Evolutionary conservation across 2,888 invertebrate genomes (phyloP), one percentile per base, ranked within the genome.

Genomic region (Lepidochitona cinerea): DNA sequence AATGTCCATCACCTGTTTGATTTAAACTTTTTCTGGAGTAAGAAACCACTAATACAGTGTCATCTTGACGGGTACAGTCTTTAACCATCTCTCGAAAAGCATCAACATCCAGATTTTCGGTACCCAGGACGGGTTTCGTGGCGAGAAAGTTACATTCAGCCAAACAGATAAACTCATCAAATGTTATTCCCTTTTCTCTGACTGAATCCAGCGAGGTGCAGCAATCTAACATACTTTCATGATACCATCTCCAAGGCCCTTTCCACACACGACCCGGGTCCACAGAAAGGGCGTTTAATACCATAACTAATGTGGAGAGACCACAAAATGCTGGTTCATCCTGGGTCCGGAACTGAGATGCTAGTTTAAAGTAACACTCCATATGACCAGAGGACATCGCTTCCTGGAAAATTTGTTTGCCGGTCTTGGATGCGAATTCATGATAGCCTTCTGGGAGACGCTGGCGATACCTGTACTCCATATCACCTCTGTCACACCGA

Each of bases 261-360:
- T 84, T 84, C 87, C 87, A 88, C 0, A 84, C 77, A 12, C 75
- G 74, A 32, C 81, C 82, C 7, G 88, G 87, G 70, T 87, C 86
- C 7, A 87, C 86, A 74, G 87, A 88, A 26, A 89, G 76, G 1
- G 88, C 83, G 75, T 89, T 89, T 59, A 89, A 78, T n/a, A 84
- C 85, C 81, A 78, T 79, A 80, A 88, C 87, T 9, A 89, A 79
- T 5, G 89, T 89, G 37, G 88, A 86, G 26, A 88, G 79, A 14
- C 88, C 89, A 74, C 89, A 89, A 75, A 81, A 89, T 0, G 88
- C 85, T 5, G 89, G 89, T 59, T 89, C 89, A 64, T 89, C 89
- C 74, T 89, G 89, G 0, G 89, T 89, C n/a, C 83, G 75, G 72
- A 89, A 89, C 79, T 89, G 89, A 1, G 88, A 79, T 0, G 88